Evolutionary conservation across 2,797 vertebrate species (phyloP), one percentile per base, ranked within the genome.

Genomic region (Lepus townsendii): DNA sequence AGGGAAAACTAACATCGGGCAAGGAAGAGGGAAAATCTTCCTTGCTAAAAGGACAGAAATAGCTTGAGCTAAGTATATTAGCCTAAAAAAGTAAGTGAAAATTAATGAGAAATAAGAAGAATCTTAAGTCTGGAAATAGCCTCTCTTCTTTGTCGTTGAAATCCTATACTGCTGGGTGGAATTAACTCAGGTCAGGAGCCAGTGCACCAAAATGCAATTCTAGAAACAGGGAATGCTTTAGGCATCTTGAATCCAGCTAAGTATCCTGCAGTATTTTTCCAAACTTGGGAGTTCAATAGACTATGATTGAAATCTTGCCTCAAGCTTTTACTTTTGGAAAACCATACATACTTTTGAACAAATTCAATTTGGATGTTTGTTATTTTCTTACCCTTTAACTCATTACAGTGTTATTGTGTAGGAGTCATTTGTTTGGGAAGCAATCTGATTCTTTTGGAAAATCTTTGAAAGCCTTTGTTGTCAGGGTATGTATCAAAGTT

Each of bases 311-410:
- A 71, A 79, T 79, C 94, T 92, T 95, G 66, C 92, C n/a, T 78
- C 80, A 89, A 79, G 89, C 83, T 90, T 93, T 96, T 77, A 77
- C 71, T 96, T 97, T 96, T 93, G 83, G 94, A 92, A 96, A 97
- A 90, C 79, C 68, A 27, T 89, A 90, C 94, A 84, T 95, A 91
- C 95, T 93, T 94, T 96, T 92, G 47, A 96, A 92, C 72, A 96
- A 96, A 96, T 95, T 96, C 73, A 83, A 88, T 91, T 95, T 95
- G 85, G 83, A 86, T 96, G 94, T 93, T 97, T 96, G 94, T 96
- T 96, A 93, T 95, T 97, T 93, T 96, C 83, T 91, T 96, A 35
- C 66, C 87, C 83, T 97, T 96, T 96, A 93, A 89, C 86, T 96
- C 92, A 95, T 97, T 88, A 95, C 91, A 88, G 47, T 90, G 66